Conservation (phyloP, 2,113 vertebrate genomes). For the Pongo abelii region DNA sequence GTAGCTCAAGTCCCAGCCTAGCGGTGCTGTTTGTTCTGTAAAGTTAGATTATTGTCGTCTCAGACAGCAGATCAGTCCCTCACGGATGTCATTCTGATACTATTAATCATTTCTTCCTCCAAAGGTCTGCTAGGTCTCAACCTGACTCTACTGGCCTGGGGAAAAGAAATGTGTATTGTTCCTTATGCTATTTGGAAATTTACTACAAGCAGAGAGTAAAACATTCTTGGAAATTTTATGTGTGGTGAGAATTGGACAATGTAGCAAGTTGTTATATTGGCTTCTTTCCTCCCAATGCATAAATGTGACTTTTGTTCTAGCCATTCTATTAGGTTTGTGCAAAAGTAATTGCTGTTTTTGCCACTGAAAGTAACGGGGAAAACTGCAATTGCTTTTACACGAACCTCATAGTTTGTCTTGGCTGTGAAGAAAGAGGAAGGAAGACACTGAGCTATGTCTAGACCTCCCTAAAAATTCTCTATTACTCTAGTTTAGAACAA, state of each 20-base stretch:
- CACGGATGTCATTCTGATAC: conserved; percentile 5
- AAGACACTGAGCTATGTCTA: background rate
- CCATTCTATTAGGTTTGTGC: background rate
- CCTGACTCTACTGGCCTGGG: background rate
- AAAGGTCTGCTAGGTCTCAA: background rate
- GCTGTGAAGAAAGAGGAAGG: background rate
- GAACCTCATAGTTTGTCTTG: background rate
- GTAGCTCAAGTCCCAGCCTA: conserved; percentile 20
- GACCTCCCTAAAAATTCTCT: background rate
- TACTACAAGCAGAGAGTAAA: conserved; percentile 13
- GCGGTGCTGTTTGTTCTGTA: background rate
- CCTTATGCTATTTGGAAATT: conserved; percentile 10
- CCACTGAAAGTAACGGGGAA: no score
- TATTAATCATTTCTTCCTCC: conserved; percentile 39
- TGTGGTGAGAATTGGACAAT: conserved; percentile 1
- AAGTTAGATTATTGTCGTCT: conserved; percentile 12
- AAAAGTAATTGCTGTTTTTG: no score
- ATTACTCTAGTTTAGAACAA: background rate
- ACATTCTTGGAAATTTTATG: background rate
- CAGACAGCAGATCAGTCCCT: conserved; percentile 6
- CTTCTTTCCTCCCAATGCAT: background rate
- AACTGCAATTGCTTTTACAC: no score
- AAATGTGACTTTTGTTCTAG: conserved; percentile 20
- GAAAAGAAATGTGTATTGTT: background rate
- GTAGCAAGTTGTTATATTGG: background rate